Evolutionary conservation across 1,140 invertebrate species (phyloP), one percentile per base, ranked within the genome.

Genomic region (Nymphalis io): DNA sequence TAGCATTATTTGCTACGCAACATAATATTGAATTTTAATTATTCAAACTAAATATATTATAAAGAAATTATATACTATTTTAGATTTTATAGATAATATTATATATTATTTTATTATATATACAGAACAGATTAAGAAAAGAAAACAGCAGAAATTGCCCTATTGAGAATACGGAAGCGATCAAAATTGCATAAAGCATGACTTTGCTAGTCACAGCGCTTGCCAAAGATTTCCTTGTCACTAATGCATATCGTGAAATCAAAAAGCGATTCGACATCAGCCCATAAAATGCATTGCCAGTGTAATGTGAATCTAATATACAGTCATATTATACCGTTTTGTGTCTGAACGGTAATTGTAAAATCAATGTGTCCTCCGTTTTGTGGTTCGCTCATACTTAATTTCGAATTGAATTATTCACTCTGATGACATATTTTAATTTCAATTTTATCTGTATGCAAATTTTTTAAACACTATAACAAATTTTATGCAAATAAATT

Each of bases 181-280:
- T 53, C 18, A 53, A 53, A 53, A 53, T 21, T 20, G 11, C 18
- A 21, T 53, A 21, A 21, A 53, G 13, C 8, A 53, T 21, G 23
- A 38, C 27, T 33, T 33, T 33, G 27, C 27, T 38, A 6, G 27
- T 58, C 33, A 6, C 12, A 13, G 4, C 55, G 23, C 27, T 58
- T 33, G 27, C 27, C 27, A 38, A 58, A n/a, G 15, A 38, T 33
- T 58, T 58, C 48, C 20, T 39, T 16, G 15, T 39, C 33, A 38
- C 55, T 16, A 58, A 58, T 58, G 33, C 33, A 58, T 58, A 58
- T 33, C 44, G 18, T 51, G 21, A 39, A 40, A 64, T 64, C 62
- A 57, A 64, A 64, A 64, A 64, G 12, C 62, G 33, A 64, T 64
- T 64, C 38, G 62, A 55, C 51, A 64, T 64, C 62, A 53, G 13